Conservation (phyloP, 2,888 invertebrate species). For the Nephrocerus scutellatus region DNA sequence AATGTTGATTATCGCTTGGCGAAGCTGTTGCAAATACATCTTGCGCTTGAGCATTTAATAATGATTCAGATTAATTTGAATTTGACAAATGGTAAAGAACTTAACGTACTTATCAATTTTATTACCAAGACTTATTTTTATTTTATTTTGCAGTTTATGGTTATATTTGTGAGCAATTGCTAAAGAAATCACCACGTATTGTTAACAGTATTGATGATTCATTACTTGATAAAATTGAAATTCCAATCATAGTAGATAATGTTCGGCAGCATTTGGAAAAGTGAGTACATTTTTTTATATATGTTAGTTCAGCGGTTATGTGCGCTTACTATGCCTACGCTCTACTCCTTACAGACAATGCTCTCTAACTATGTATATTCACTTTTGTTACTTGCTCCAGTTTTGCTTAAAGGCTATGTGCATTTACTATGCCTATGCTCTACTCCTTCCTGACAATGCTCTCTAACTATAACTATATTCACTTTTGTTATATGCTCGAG, state of each 20-base stretch:
- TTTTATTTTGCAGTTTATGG: constrained; percentile 29
- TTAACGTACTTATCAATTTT: not conserved
- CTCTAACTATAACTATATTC: too few relatives aligned
- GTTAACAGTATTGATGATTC: constrained; percentile 34
- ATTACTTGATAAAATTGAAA: constrained; percentile 36
- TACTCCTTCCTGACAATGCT: too few relatives aligned
- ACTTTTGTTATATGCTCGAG: too few relatives aligned
- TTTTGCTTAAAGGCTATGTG: too few relatives aligned
- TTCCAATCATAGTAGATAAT: constrained; percentile 35
- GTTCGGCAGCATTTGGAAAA: constrained; percentile 37
- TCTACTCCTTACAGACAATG: too few relatives aligned
- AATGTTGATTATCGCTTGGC: constrained; percentile 35
- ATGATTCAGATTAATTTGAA: constrained; percentile 43
- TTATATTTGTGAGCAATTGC: constrained; percentile 36
- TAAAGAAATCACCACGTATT: constrained; percentile 31
- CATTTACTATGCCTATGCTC: too few relatives aligned
- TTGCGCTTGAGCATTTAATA: constrained; percentile 42
- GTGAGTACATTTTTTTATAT: too few relatives aligned
- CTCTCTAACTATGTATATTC: too few relatives aligned
- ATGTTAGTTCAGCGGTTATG: too few relatives aligned
- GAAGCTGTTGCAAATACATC: constrained; percentile 41
- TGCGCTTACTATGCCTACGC: not conserved
- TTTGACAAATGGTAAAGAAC: constrained; percentile 34
- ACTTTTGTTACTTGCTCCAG: too few relatives aligned
- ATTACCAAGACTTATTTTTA: constrained; percentile 1